Percentiles rank a stretch among this genome's conserved stretches.
phyloP scores from a whole-genome alignment of 2,888 invertebrate genomes.

The Pristionchus fissidentatus region DNA sequence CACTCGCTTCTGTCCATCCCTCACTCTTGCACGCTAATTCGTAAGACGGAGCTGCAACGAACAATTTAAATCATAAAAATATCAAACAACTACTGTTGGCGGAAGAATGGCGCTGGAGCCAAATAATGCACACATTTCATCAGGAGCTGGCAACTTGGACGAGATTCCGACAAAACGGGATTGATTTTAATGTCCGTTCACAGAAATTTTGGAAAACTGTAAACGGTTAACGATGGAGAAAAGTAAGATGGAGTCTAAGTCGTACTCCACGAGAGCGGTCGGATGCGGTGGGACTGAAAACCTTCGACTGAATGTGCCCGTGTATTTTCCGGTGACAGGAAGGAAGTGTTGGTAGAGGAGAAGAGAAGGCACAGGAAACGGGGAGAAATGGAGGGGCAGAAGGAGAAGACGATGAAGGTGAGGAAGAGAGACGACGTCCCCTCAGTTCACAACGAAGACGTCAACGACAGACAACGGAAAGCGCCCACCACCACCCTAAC shows the following conservation, averaged over 20 bases:
- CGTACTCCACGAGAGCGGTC: background rate
- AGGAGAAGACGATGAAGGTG: background rate
- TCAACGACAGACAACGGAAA: background rate
- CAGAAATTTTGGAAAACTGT: too few relatives aligned
- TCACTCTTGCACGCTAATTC: conserved; percentile 12
- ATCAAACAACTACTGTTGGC: too few relatives aligned
- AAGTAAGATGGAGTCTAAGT: background rate
- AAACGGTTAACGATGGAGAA: background rate
- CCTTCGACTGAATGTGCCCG: background rate
- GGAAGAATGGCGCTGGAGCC: too few relatives aligned
- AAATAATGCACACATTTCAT: too few relatives aligned
- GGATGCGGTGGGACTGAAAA: background rate
- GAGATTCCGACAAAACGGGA: too few relatives aligned
- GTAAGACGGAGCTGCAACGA: background rate
- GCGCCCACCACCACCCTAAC: background rate
- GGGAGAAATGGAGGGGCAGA: conserved; percentile 1
- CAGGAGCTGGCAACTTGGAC: too few relatives aligned
- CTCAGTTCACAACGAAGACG: background rate
- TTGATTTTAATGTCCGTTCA: too few relatives aligned
- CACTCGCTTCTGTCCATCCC: background rate
- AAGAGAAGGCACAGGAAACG: conserved; percentile 27
- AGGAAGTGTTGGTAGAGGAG: conserved; percentile 37
- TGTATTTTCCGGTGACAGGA: conserved; percentile 45
- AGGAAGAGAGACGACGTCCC: background rate
- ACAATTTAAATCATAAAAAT: background rate